These are phyloP conservation scores for Fulica atra DNA, from an alignment of 2,113 vertebrate genomes.

Conservation along the genomic window DNA sequence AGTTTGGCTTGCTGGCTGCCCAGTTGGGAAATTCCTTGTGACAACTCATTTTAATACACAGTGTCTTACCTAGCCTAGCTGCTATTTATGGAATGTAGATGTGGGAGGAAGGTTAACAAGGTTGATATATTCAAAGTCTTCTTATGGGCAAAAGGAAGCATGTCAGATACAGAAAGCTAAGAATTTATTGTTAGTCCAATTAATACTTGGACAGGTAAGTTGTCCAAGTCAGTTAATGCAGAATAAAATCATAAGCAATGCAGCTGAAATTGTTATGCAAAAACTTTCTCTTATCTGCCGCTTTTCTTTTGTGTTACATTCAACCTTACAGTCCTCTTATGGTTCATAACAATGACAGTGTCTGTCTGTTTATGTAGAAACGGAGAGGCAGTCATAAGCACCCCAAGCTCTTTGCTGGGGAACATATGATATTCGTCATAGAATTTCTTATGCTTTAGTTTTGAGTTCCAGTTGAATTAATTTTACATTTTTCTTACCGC, in stretches of 20 bases:
- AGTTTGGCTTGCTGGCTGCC: background rate
- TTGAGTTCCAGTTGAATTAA: background rate
- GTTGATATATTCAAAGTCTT: background rate
- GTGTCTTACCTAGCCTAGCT: background rate
- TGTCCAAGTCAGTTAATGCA: background rate
- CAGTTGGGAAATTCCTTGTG: background rate
- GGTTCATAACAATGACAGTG: background rate
- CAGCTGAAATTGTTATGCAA: background rate
- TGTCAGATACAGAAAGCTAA: background rate
- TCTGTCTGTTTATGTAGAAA: background rate
- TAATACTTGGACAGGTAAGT: background rate
- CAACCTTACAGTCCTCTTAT: background rate
- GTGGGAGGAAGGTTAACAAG: background rate
- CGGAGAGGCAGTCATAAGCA: background rate
- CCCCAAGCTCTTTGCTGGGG: background rate
- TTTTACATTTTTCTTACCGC: background rate
- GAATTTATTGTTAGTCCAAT: background rate
- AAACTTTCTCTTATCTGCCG: background rate
- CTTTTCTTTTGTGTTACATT: background rate
- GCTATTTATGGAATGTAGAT: background rate
- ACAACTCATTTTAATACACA: background rate
- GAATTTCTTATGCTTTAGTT: background rate
- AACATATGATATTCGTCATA: background rate
- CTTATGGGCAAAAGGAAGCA: background rate
- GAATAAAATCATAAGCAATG: background rate